Evolutionary conservation across 1,140 invertebrate species (phyloP).

Genomic region (Zophobas morio): DNA sequence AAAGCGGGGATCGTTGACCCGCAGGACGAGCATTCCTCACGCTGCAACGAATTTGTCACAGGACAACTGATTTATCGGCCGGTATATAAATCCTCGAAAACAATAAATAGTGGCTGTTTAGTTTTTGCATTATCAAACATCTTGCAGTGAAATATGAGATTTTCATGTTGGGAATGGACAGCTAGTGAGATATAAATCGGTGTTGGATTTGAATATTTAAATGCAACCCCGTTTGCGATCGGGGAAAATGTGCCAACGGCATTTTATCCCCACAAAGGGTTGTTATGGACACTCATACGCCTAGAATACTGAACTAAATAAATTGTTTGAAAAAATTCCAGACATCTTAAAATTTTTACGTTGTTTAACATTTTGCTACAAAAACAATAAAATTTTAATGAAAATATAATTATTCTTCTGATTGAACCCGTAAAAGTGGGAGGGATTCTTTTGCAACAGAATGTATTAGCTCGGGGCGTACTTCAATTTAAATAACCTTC

Average conservation of each 20-base stretch:
- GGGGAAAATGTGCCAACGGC: slow-evolving; percentile 11
- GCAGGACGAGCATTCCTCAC: slow-evolving; percentile 17
- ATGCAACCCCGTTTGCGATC: slow-evolving; percentile 19
- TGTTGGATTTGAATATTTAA: slow-evolving; percentile 37
- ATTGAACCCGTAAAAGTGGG: too few relatives aligned
- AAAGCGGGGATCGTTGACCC: slow-evolving; percentile 24
- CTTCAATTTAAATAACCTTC: too few relatives aligned
- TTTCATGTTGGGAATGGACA: slow-evolving; percentile 35
- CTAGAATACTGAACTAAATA: neutral
- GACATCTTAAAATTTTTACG: too few relatives aligned
- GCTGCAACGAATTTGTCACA: slow-evolving; percentile 30
- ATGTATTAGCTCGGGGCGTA: too few relatives aligned
- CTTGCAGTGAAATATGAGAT: slow-evolving; percentile 28
- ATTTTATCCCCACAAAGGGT: neutral
- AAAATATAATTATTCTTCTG: too few relatives aligned
- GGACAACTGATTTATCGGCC: slow-evolving; percentile 23
- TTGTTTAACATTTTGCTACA: too few relatives aligned
- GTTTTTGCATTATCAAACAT: slow-evolving; percentile 43
- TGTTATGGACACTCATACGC: neutral
- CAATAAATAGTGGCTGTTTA: slow-evolving; percentile 42
- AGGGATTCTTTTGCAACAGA: too few relatives aligned
- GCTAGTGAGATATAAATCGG: slow-evolving; percentile 24
- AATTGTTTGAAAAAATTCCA: neutral
- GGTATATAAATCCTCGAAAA: slow-evolving; percentile 40
- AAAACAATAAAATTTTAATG: too few relatives aligned